phyloP scores from a whole-genome alignment of 2,888 invertebrate genomes.

The Hydropsyche betteni region DNA sequence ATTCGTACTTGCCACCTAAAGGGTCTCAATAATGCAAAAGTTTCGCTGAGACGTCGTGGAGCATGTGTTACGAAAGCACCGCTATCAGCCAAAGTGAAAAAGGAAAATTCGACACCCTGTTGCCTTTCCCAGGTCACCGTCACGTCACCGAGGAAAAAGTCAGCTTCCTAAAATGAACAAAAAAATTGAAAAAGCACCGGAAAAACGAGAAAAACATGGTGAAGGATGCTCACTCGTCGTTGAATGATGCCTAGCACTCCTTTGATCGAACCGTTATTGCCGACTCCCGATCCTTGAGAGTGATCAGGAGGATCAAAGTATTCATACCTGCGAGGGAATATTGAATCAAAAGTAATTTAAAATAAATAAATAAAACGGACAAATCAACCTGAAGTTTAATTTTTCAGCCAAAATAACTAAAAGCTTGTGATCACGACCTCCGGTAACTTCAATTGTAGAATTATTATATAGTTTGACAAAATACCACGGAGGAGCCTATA shows the following conservation, averaged over 20 bases:
- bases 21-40: slow-evolving; percentile 76
- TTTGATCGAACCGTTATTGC: slow-evolving; percentile 73
- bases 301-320: slow-evolving; percentile 80
- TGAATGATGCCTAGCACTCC: slow-evolving; percentile 78
- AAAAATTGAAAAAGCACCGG: neutral
- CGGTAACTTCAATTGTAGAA: slow-evolving; percentile 67
- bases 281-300: slow-evolving; percentile 73
- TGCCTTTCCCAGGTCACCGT: slow-evolving; percentile 77
- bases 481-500: slow-evolving; percentile 78
- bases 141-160: slow-evolving; percentile 79
- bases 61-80: slow-evolving; percentile 81
- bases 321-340: slow-evolving; percentile 62
- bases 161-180: slow-evolving; percentile 66
- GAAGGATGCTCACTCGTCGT: slow-evolving; percentile 64
- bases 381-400: slow-evolving; percentile 72
- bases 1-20: slow-evolving; percentile 72
- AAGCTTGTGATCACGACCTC: slow-evolving; percentile 78
- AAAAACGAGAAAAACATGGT: neutral
- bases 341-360: slow-evolving; percentile 15
- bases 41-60: slow-evolving; percentile 76
- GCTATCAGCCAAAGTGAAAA: slow-evolving; percentile 78
- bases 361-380: slow-evolving; percentile 35
- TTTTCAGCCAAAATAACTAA: slow-evolving; percentile 70
- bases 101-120: slow-evolving; percentile 79
- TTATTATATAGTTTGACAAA: slow-evolving; percentile 73